Base-by-base conservation (phyloP, 1,140 invertebrate species). In the Centruroides vittatus region DNA sequence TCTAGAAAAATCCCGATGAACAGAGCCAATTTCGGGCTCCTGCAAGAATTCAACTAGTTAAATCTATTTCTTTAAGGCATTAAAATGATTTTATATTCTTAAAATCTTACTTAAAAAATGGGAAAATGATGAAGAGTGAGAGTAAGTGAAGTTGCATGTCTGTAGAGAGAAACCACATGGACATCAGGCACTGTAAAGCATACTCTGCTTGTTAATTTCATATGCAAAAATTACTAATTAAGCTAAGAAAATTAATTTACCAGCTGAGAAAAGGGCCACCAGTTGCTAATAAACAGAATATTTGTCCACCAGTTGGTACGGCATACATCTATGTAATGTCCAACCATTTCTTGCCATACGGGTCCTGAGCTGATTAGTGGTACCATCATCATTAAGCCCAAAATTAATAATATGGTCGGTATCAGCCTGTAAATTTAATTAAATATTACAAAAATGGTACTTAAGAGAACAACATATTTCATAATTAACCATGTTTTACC, bases 281-380 rank as follows among this genome's bases (percentile, higher is more conserved):
- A 67, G 50, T 69, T 69, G 35, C 66, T 66, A 49, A 67, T 64
- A 35, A 67, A 69, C n/a, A 65, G 59, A 5, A 67, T n/a, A n/a
- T 62, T 67, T 3, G 56, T 48, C 66, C 66, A 69, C 64, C 64
- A 66, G 35, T 49, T 58, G 23, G 56, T 55, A 7, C 52, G 35
- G 53, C 67, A 69, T 3, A 63, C 61, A 0, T 56, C 50, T 5
- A 66, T 57, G 41, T 66, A 61, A n/a, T 58, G 48, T 4, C 60
- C 59, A 13, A 64, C 52, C 8, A 64, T 36, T 12, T 68, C 67
- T 3, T 55, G 34, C 65, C 65, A 66, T 5, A 68, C 56, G 1
- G 67, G 67, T 9, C 67, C 67, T 4, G 59, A 51, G 5, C 53
- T 60, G 7, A 68, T 12, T 47, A 55, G 55, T 0, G 67, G 67